Percentiles rank a stretch among this genome's conserved stretches.
These are phyloP conservation scores for Sandelia bainsii DNA, from an alignment of 2,797 vertebrate species.

Conservation along the genomic window DNA sequence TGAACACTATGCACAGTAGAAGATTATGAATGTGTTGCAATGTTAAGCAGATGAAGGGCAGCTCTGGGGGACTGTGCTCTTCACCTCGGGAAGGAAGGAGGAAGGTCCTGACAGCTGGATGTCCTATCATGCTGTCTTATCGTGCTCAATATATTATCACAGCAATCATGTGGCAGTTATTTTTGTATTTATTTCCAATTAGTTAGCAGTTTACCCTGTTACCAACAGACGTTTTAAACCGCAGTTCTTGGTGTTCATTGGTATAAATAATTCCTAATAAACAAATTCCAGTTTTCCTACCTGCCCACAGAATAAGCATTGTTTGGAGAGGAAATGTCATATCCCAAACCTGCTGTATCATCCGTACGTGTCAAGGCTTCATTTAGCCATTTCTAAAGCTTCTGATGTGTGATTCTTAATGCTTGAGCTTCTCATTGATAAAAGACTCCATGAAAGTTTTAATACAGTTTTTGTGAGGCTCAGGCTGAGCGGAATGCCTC, in stretches of 20 bases:
- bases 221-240: conserved; percentile 9
- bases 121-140: conserved; percentile 38
- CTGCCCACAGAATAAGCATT: background rate
- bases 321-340: background rate
- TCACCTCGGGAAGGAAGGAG: conserved; percentile 57
- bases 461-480: conserved; percentile 53
- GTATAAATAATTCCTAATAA: background rate
- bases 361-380: conserved; percentile 9
- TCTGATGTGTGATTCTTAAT: conserved; percentile 18
- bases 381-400: conserved; percentile 21
- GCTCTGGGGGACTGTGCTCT: conserved; percentile 46
- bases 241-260: background rate
- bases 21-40: conserved; percentile 58
- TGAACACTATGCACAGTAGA: conserved; percentile 54
- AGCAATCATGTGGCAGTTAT: conserved; percentile 37
- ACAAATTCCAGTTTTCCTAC: background rate
- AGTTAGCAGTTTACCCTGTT: no score
- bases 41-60: conserved; percentile 61
- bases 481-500: conserved; percentile 58
- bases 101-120: conserved; percentile 34
- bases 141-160: conserved; percentile 19
- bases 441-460: conserved; percentile 65
- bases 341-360: background rate
- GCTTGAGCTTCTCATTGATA: conserved; percentile 49
- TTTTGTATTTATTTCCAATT: conserved; percentile 37